Evolutionary conservation across 2,113 vertebrate genomes (phyloP).

Genomic region (Platycercus adscitus): DNA sequence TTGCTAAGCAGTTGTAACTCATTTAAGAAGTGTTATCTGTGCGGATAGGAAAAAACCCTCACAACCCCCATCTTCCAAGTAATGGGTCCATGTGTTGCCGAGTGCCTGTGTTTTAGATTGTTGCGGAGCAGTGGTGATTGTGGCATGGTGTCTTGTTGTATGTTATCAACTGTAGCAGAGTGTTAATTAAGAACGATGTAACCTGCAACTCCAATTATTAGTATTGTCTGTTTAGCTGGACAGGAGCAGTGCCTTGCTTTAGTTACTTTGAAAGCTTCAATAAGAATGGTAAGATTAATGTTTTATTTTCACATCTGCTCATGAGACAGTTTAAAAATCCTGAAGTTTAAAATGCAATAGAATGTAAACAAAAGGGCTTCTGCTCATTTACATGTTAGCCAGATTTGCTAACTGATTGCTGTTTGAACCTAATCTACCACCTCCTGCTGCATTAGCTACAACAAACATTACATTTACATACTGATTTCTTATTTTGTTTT

Average conservation of each 20-base stretch:
- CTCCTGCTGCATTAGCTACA: slow-evolving; percentile 94
- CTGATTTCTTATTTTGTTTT: slow-evolving; percentile 99
- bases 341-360: slow-evolving; percentile 78
- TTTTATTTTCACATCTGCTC: slow-evolving; percentile 76
- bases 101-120: slow-evolving; percentile 23
- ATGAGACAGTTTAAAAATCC: slow-evolving; percentile 79
- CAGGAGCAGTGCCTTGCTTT: slow-evolving; percentile 70
- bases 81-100: slow-evolving; percentile 23
- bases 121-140: slow-evolving; percentile 63
- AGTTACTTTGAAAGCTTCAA: slow-evolving; percentile 69
- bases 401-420: slow-evolving; percentile 84
- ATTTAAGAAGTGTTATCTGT: neutral
- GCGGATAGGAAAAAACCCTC: neutral
- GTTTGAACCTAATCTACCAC: slow-evolving; percentile 85
- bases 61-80: neutral
- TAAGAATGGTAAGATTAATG: slow-evolving; percentile 74
- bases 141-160: slow-evolving; percentile 59
- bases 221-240: slow-evolving; percentile 73
- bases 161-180: slow-evolving; percentile 76
- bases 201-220: slow-evolving; percentile 70
- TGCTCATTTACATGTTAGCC: slow-evolving; percentile 82
- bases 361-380: slow-evolving; percentile 77
- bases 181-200: slow-evolving; percentile 78
- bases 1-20: neutral
- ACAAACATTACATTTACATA: slow-evolving; percentile 99